These are phyloP conservation scores for Microhierax caerulescens DNA, from an alignment of 2,797 vertebrate species.

Conservation along the genomic window DNA sequence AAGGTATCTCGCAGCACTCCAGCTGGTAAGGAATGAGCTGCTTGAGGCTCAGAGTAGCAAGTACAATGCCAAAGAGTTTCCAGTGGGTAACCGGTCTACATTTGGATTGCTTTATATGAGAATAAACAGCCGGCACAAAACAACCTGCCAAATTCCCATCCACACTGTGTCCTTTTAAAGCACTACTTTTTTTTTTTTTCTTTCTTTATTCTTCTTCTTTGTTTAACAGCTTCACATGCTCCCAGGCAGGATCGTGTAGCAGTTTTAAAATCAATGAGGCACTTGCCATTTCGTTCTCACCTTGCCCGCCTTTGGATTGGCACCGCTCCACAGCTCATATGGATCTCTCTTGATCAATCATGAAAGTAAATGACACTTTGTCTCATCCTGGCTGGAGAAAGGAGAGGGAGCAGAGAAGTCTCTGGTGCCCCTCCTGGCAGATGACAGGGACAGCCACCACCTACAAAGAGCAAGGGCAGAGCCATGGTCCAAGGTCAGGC, in stretches of 20 bases:
- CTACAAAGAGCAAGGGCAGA: background rate
- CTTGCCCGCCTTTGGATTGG: background rate
- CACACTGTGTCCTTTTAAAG: background rate
- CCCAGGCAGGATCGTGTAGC: slow-evolving; percentile 12
- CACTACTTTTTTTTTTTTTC: background rate
- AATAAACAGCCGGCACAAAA: slow-evolving; percentile 6
- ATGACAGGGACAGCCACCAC: background rate
- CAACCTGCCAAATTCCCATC: background rate
- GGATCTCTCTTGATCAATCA: background rate
- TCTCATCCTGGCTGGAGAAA: background rate
- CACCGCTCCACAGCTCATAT: background rate
- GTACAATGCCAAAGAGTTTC: slow-evolving; percentile 37
- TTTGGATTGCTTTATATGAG: background rate
- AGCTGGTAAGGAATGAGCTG: background rate
- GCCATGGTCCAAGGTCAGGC: background rate
- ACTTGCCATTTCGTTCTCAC: slow-evolving; percentile 39
- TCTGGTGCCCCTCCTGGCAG: background rate
- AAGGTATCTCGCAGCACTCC: slow-evolving; percentile 8
- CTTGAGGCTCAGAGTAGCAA: background rate
- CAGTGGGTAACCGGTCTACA: background rate
- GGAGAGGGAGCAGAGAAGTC: background rate
- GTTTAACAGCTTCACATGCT: background rate
- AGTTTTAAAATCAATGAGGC: slow-evolving; percentile 28
- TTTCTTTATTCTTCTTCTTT: background rate
- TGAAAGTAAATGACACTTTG: accelerated